These are phyloP conservation scores for Acipenser oxyrinchus DNA, from an alignment of 2,797 vertebrate genomes.

Conservation along the genomic window DNA sequence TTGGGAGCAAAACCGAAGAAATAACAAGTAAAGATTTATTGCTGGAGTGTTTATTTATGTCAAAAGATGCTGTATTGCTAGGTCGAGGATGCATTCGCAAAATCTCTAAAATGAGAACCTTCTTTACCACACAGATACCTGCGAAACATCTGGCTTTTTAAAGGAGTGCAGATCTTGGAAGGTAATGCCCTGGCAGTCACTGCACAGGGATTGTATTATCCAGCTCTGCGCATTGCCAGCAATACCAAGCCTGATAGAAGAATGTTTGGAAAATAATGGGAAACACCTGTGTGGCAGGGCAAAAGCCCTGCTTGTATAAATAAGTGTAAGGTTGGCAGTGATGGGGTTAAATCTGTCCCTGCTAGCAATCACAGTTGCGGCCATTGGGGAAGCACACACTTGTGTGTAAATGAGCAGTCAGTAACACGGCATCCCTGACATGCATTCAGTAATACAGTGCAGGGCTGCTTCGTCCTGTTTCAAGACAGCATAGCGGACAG, in stretches of 20 bases:
- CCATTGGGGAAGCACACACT: too few relatives aligned
- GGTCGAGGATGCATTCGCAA: slow-evolving; percentile 32
- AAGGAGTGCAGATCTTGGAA: slow-evolving; percentile 13
- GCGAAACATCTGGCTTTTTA: slow-evolving; percentile 21
- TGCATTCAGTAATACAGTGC: too few relatives aligned
- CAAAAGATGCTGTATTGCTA: slow-evolving; percentile 4
- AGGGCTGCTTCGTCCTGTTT: too few relatives aligned
- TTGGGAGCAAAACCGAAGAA: slow-evolving; percentile 31
- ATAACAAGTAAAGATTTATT: slow-evolving; percentile 41
- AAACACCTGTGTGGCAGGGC: not conserved
- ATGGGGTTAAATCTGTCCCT: not conserved
- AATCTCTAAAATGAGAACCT: slow-evolving; percentile 33
- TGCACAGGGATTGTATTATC: not conserved
- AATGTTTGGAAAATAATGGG: not conserved
- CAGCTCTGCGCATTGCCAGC: not conserved
- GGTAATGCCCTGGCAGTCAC: not conserved
- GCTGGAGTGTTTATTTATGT: slow-evolving; percentile 34
- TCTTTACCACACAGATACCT: slow-evolving; percentile 32
- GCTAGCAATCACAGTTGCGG: not conserved
- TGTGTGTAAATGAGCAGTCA: too few relatives aligned
- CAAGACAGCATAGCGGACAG: too few relatives aligned
- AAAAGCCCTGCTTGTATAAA: not conserved
- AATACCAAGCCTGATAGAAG: not conserved
- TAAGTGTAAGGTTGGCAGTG: not conserved
- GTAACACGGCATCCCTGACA: too few relatives aligned